Base-by-base conservation (phyloP, 1,140 invertebrate genomes). In the Armadillidium nasatum region DNA sequence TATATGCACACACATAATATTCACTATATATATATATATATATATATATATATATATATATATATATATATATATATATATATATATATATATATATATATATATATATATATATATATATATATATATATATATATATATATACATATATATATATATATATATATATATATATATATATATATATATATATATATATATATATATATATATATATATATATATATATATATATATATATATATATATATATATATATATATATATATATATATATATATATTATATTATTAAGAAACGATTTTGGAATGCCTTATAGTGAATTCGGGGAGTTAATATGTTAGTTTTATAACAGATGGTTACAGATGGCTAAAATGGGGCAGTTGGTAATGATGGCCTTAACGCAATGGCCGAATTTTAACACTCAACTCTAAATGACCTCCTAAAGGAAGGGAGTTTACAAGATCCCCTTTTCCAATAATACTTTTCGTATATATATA, bases 301-400 rank as follows among this genome's bases (percentile, higher is more conserved):
- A 50, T 50, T 10, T 50, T 15, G 15, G 9, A 50, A 50, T 9
- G 46, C 9, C 9, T 9, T 50, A 15, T 50, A 50, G 46, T 50
- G 46, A 50, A 50, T 50, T 50, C 15, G 15, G 15, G 46, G 9
- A 50, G 46, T 50, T 50, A 50, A 50, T 15, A 10, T 50, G 46
- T 50, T 10, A 15, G 9, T 50, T 9, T 15, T 9, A 9, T 10
- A 50, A 50, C 46, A 50, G 46, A 50, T 50, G 46, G 46, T 50
- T 50, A 15, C 46, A 50, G 46, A 50, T 50, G 46, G 46, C 15
- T 50, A 50, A 10, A n/a, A n/a, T n/a, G n/a, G 46, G 46, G 46
- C 46, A 7, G 15, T 70, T 70, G 68, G 68, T 70, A 70, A 22
- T 70, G 19, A 70, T 70, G 68, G 33, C 19, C 68, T 70, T 19